Evolutionary conservation across 1,140 invertebrate genomes (phyloP).

Genomic region (Panonychus citri): DNA sequence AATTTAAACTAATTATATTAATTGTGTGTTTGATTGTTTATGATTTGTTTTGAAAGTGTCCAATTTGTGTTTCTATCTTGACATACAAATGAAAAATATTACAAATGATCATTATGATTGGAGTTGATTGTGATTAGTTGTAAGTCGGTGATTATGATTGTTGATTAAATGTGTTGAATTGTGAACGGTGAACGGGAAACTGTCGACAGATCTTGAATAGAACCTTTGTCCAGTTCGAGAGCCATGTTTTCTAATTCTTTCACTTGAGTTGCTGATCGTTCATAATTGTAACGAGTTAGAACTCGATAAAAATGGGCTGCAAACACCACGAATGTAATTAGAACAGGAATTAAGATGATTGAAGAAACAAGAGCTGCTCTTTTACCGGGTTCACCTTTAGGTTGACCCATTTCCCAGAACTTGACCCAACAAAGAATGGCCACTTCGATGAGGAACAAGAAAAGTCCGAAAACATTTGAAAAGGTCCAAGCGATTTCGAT

Average conservation of each 20-base stretch:
- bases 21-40: too few relatives aligned
- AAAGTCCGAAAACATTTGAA: conserved; percentile 72
- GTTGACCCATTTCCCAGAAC: conserved; percentile 4
- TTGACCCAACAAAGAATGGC: conserved; percentile 68
- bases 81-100: too few relatives aligned
- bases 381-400: conserved; percentile 8
- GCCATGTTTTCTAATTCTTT: neutral
- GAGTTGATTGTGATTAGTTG: too few relatives aligned
- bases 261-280: neutral
- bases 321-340: conserved; percentile 71
- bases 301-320: conserved; percentile 71
- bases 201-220: too few relatives aligned
- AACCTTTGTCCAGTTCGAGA: neutral
- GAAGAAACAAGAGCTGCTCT: conserved; percentile 22
- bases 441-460: conserved; percentile 65
- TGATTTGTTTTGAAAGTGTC: too few relatives aligned
- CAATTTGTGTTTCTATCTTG: too few relatives aligned
- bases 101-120: too few relatives aligned
- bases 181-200: too few relatives aligned
- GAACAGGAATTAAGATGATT: conserved; percentile 63
- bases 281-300: neutral
- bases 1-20: too few relatives aligned
- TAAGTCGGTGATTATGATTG: too few relatives aligned
- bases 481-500: conserved; percentile 94
- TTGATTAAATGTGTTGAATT: too few relatives aligned